Evolutionary conservation across 2,888 invertebrate species (phyloP).

Genomic region (Enchytraeus crypticus): DNA sequence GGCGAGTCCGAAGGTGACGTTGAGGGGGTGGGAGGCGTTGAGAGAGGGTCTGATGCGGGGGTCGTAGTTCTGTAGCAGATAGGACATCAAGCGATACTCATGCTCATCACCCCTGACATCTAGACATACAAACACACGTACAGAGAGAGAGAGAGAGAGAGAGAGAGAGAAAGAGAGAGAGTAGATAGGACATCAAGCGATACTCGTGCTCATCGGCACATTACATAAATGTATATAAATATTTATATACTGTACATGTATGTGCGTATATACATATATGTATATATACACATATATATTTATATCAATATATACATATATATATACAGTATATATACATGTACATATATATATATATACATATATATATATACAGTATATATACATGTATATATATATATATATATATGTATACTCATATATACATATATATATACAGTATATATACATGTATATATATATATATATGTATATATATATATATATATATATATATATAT

Average conservation of each 20-base stretch:
- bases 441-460: no score
- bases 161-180: not conserved
- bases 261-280: not conserved
- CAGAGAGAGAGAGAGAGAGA: no score
- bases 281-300: not conserved
- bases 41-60: conserved; percentile 50
- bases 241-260: no score
- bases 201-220: not conserved
- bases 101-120: not conserved
- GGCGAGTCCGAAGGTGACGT: conserved; percentile 54
- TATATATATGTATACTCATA: not conserved
- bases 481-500: not conserved
- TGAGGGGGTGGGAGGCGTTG: conserved; percentile 47
- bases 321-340: no score
- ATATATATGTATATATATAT: not conserved
- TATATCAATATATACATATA: no score
- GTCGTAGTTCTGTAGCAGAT: conserved; percentile 48
- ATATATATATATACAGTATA: no score
- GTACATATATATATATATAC: no score
- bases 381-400: not conserved
- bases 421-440: no score
- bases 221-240: not conserved
- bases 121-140: not conserved
- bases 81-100: conserved; percentile 42
- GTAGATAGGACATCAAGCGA: not conserved